These are phyloP conservation scores for Spheniscus humboldti DNA, from an alignment of 2,797 vertebrate species.

Conservation along the genomic window DNA sequence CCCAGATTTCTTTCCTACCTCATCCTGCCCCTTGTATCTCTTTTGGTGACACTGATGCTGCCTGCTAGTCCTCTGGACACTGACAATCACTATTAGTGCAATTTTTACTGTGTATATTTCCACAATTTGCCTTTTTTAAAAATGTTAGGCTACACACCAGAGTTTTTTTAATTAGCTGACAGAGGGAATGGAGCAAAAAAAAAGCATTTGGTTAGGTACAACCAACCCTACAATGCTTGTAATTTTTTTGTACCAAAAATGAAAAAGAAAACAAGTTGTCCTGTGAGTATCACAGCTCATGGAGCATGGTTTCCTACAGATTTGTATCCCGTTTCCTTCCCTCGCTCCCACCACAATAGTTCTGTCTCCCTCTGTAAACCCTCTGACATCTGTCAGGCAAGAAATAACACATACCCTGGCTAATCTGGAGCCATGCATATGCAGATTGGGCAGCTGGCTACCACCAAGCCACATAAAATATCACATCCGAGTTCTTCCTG, in stretches of 20 bases:
- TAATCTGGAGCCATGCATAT: constrained; percentile 66
- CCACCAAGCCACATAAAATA: constrained; percentile 47
- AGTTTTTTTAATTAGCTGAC: neutral
- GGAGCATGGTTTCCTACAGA: constrained; percentile 20
- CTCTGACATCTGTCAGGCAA: constrained; percentile 66
- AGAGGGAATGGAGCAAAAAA: neutral
- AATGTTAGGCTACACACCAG: neutral
- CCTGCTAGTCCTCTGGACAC: neutral
- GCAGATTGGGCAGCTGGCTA: constrained; percentile 68
- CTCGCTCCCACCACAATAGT: constrained; percentile 26
- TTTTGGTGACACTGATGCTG: neutral
- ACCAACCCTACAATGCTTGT: neutral
- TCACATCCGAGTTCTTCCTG: constrained; percentile 19
- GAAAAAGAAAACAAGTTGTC: neutral
- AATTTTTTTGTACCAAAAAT: neutral
- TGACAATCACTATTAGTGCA: neutral
- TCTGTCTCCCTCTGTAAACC: constrained; percentile 29
- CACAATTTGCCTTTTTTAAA: neutral
- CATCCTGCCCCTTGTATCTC: neutral
- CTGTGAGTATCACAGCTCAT: neutral
- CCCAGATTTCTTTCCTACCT: neutral
- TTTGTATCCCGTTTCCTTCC: constrained; percentile 21
- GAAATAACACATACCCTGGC: constrained; percentile 40
- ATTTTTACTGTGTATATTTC: neutral
- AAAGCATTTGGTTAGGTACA: neutral